Evolutionary conservation across 2,888 invertebrate genomes (phyloP).

Genomic region (Hololepta plana): DNA sequence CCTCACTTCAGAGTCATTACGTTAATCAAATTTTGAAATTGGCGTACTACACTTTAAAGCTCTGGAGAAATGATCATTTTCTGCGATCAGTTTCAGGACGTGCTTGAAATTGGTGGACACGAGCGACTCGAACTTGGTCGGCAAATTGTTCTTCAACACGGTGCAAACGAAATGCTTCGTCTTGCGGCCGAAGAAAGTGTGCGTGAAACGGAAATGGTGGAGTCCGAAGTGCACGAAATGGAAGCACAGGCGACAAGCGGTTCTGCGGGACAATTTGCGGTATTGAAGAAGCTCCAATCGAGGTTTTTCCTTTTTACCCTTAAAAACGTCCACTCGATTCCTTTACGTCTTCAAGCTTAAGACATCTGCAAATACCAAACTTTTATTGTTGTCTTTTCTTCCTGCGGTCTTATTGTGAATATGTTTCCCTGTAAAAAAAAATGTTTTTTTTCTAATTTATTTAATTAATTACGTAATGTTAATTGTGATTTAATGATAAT

Average conservation of each 20-base stretch:
- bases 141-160: conserved; percentile 86
- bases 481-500: too few species aligned
- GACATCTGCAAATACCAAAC: too few species aligned
- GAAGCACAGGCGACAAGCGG: conserved; percentile 50
- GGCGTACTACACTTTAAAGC: too few species aligned
- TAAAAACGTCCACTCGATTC: conserved; percentile 5
- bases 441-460: too few species aligned
- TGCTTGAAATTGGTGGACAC: conserved; percentile 79
- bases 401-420: too few species aligned
- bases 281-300: conserved; percentile 25
- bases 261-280: conserved; percentile 52
- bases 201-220: conserved; percentile 41
- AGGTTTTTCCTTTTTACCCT: neutral
- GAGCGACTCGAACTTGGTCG: conserved; percentile 75
- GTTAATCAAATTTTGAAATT: too few species aligned
- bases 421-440: too few species aligned
- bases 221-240: conserved; percentile 24
- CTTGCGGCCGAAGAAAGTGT: conserved; percentile 58
- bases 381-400: too few species aligned
- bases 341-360: conserved; percentile 18
- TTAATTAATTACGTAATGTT: too few species aligned
- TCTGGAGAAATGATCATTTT: too few species aligned
- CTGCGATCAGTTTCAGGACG: conserved; percentile 80
- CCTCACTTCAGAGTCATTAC: too few species aligned
- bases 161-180: conserved; percentile 90